Evolutionary conservation across 2,888 invertebrate genomes (phyloP), one percentile per base, ranked within the genome.

Genomic region (Odontocerum albicorne): DNA sequence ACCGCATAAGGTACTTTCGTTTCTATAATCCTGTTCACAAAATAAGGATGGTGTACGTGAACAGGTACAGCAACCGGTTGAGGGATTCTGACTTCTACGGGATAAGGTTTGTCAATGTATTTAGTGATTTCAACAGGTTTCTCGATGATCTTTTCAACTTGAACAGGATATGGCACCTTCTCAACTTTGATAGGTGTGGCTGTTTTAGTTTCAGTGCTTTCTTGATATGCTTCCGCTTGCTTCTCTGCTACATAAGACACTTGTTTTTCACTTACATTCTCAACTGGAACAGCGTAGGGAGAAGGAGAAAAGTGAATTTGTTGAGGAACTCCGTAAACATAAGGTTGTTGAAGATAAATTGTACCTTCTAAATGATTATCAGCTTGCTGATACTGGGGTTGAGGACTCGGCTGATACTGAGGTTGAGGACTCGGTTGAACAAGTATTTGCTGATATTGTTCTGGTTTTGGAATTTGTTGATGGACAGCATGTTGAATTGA

Each of bases 1-100:
- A 80, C 75, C 1, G 79, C 77, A 47, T 77, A 74, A 0, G 78
- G 77, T 0, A 78, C 72, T 57, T 70, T 75, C 58, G 72, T 77
- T 62, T 81, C 80, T 1, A 80, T 68, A 20, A 81, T 70, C 55
- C 79, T 74, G 3, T 82, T 81, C 0, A 82, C 77, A 0, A 77
- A 78, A 60, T 77, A 76, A 2, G 72, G 74, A 46, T 73, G 71
- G 62, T 76, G 73, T 1, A 79, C 71, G 1, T 76, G 75, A 6
- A 76, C 75, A 6, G 74, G 76, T 2, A 77, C 68, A 1, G 74
- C 70, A 1, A 76, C 67, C 3, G 38, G 3, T 3, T 38, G 16
- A 6, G 35, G 35, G 8, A 35, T 7, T 35, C 13, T 35, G 8
- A 35, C 35, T 35, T 35, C 7, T 7, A 35, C 35, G 8, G 38